These are phyloP conservation scores for Dendrolimus houi DNA, from an alignment of 2,888 invertebrate species.

Conservation along the genomic window DNA sequence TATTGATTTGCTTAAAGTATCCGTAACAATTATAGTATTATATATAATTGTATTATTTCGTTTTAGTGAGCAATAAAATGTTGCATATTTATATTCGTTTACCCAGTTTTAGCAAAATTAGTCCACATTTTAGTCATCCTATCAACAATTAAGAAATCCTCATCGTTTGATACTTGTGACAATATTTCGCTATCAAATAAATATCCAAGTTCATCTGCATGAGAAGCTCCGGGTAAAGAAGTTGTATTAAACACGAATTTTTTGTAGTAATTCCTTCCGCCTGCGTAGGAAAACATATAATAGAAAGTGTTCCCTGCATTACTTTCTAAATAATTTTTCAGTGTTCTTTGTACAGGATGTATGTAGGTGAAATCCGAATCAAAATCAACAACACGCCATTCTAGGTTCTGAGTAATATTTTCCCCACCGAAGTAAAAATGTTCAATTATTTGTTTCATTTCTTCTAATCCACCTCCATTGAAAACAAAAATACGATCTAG, in stretches of 20 bases:
- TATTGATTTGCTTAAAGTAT: too few relatives aligned
- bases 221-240: conserved; percentile 22
- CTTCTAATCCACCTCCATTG: conserved; percentile 14
- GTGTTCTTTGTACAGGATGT: conserved; percentile 31
- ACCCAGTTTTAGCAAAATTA: conserved; percentile 53
- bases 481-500: conserved; percentile 19
- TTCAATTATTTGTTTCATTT: conserved; percentile 20
- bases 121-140: conserved; percentile 52
- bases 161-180: conserved; percentile 11
- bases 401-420: conserved; percentile 13
- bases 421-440: conserved; percentile 43
- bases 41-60: too few relatives aligned
- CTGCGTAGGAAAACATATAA: conserved; percentile 42
- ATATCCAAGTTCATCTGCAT: conserved; percentile 44
- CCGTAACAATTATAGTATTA: too few relatives aligned
- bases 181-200: conserved; percentile 26
- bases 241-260: conserved; percentile 14
- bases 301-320: conserved; percentile 29
- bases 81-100: conserved; percentile 5
- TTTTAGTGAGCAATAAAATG: too few relatives aligned
- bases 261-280: conserved; percentile 26
- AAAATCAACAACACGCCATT: conserved; percentile 26
- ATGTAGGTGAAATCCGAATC: conserved; percentile 36
- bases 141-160: conserved; percentile 37
- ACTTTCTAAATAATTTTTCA: conserved; percentile 26